Evolutionary conservation across 2,888 invertebrate genomes (phyloP).

Genomic region (Sarcophaga carnaria): DNA sequence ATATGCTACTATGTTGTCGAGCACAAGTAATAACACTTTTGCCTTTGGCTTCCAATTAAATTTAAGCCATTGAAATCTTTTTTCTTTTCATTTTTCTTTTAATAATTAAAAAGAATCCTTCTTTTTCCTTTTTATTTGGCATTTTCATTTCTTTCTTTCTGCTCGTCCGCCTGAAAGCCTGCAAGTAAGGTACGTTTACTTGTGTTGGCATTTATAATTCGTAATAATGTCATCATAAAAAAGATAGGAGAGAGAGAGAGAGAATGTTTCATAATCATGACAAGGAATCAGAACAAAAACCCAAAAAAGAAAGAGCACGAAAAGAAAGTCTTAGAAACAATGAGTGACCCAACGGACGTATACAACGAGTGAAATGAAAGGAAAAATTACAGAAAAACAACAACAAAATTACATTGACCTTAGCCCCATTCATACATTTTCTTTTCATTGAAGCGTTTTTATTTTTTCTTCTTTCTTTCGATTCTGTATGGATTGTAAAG

Average conservation of each 20-base stretch:
- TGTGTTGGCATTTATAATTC: constrained; percentile 28
- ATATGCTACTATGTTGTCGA: no score
- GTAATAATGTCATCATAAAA: constrained; percentile 55
- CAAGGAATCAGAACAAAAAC: background rate
- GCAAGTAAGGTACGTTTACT: background rate
- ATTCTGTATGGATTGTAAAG: background rate
- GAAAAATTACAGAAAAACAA: background rate
- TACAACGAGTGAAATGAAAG: background rate
- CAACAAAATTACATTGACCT: constrained; percentile 49
- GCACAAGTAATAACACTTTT: constrained; percentile 15
- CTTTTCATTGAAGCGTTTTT: constrained; percentile 38
- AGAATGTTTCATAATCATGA: background rate
- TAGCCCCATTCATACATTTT: constrained; percentile 34
- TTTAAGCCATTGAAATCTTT: constrained; percentile 55
- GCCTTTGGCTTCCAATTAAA: constrained; percentile 63
- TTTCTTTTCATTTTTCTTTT: constrained; percentile 4
- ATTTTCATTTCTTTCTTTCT: constrained; percentile 28
- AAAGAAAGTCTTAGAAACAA: background rate
- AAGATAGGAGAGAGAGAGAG: background rate
- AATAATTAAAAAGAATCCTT: constrained; percentile 10
- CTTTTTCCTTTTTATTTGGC: constrained; percentile 47
- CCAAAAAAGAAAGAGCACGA: background rate
- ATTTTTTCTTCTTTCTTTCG: background rate
- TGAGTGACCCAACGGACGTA: background rate
- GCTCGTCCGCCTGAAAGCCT: background rate